Base-by-base conservation (phyloP, 2,113 vertebrate genomes). In the Crotalus helleri region DNA sequence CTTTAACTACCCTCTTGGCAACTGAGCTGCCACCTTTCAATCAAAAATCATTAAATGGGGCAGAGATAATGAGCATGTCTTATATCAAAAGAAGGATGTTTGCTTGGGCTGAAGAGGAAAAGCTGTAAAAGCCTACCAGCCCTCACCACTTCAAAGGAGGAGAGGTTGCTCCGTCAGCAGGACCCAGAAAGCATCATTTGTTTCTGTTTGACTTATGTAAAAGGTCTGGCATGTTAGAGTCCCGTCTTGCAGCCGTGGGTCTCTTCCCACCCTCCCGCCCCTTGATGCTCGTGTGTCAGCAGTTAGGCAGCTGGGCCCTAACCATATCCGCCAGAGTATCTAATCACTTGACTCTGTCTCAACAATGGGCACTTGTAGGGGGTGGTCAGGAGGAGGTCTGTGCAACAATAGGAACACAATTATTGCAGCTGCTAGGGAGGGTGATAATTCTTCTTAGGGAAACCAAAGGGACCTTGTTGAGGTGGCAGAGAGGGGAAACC, bases 181-280 rank as follows among this genome's bases (percentile, higher is more conserved):
- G 97, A 95, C 94, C 51, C 95, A 98, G 98, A 98, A 98, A 98
- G 98, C 97, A 95, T 97, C 97, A 97, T 98, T 98, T 98, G 98
- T 98, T 98, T 98, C 97, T 97, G 97, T 96, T 97, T 98, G 98
- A 98, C 98, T 98, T 98, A 98, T 98, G 98, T 97, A 97, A 97
- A 98, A 97, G 98, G 98, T 97, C 98, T 98, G 97, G 97, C 97
- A 97, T 98, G 98, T 97, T 91, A 69, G 94, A 97, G 97, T 92
- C 97, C 96, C 97, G 96, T 97, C 97, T 97, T 96, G 88, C 98
- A 98, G 98, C 96, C 98, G 92, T 94, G 95, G 94, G 94, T 96
- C 87, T 33, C 88, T 15, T 33, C 86, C 95, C 61, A 39, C 29
- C 29, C 95, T 64, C 92, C 74, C 29, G 93, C 53, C 94, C 95